Evolutionary conservation across 1,140 invertebrate species (phyloP).

Genomic region (Ceratoteleas bidentatus): DNA sequence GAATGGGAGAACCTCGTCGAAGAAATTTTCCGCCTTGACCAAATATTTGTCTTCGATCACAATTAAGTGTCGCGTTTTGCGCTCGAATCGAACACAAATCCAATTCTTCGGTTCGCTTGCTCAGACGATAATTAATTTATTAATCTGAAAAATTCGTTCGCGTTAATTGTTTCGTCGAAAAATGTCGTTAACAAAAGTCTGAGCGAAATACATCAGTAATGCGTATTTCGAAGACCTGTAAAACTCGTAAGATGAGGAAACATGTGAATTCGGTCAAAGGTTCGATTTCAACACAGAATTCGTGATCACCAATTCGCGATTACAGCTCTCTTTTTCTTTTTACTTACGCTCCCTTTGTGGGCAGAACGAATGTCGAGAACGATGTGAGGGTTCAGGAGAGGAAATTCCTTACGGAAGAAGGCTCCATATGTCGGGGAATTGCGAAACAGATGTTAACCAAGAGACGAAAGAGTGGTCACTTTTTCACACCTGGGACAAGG

Average conservation of each 20-base stretch:
- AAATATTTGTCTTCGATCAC: too few species aligned
- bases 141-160: too few species aligned
- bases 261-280: constrained; percentile 37
- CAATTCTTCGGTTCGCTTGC: too few species aligned
- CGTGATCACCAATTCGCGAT: constrained; percentile 36
- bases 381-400: not conserved
- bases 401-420: constrained; percentile 24
- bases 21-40: too few species aligned
- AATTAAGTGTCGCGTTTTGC: too few species aligned
- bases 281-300: constrained; percentile 24
- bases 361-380: constrained; percentile 48
- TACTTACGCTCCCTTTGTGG: constrained; percentile 46
- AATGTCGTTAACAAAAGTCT: too few species aligned
- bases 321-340: constrained; percentile 44
- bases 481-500: not conserved
- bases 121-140: too few species aligned
- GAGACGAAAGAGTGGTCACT: constrained; percentile 16
- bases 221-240: too few species aligned
- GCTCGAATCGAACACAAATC: too few species aligned
- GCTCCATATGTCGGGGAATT: constrained; percentile 1
- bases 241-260: not conserved
- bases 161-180: too few species aligned
- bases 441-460: constrained; percentile 43
- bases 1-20: too few species aligned
- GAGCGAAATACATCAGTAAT: too few species aligned